Evolutionary conservation across 2,797 vertebrate species (phyloP).

Genomic region (Myripristis murdjan): DNA sequence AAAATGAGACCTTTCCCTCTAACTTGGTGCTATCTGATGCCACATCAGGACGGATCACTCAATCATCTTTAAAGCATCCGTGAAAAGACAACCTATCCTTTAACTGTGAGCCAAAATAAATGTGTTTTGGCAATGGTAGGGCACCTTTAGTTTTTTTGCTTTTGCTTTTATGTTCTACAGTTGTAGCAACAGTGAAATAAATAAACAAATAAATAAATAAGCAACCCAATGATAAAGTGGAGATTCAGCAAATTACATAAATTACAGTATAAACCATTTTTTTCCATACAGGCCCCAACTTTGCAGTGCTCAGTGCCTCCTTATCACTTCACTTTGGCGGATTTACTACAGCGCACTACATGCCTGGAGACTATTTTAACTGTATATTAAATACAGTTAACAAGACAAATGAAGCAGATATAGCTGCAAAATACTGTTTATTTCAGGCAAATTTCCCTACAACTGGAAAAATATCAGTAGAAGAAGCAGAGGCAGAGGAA

Average conservation of each 20-base stretch:
- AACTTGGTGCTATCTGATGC: slow-evolving; percentile 2
- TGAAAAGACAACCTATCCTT: neutral
- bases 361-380: neutral
- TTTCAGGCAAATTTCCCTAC: slow-evolving; percentile 9
- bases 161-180: neutral
- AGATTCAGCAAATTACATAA: neutral
- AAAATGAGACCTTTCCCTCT: slow-evolving; percentile 6
- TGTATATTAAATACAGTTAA: slow-evolving; percentile 22
- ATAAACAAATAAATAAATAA: too few relatives aligned
- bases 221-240: neutral
- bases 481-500: too few relatives aligned
- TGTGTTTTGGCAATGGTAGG: neutral
- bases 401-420: slow-evolving; percentile 27
- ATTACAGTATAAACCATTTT: neutral
- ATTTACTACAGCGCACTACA: slow-evolving; percentile 9
- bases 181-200: neutral
- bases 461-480: slow-evolving; percentile 28
- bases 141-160: neutral
- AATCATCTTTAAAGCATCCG: neutral
- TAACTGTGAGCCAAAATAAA: neutral
- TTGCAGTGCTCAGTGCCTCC: slow-evolving; percentile 11
- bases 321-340: slow-evolving; percentile 7
- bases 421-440: slow-evolving; percentile 22
- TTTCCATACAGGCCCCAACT: slow-evolving; percentile 12
- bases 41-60: neutral